Conservation (phyloP, 2,888 invertebrate genomes). For the Diachrysia chrysitis region DNA sequence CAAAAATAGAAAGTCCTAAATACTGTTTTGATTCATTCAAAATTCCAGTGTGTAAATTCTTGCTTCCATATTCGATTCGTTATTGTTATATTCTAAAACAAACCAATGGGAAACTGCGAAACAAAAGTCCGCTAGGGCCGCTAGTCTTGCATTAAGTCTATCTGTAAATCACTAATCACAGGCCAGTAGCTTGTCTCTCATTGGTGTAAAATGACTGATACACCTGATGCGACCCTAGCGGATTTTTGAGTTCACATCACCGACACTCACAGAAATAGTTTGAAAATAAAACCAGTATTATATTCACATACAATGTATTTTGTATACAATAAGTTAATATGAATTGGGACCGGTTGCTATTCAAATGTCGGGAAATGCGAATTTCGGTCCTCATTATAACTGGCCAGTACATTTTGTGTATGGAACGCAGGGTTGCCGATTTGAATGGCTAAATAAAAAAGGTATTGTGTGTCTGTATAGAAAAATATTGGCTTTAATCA, state of each 20-base stretch:
- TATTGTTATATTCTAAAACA: too few relatives aligned
- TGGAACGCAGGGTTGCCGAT: conserved; percentile 22
- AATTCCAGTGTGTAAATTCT: too few relatives aligned
- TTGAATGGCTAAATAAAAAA: conserved; percentile 12
- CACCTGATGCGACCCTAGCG: too few relatives aligned
- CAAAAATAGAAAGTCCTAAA: too few relatives aligned
- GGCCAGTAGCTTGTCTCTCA: too few relatives aligned
- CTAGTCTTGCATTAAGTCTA: too few relatives aligned
- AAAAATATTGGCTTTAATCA: conserved; percentile 10
- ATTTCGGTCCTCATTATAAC: conserved; percentile 68
- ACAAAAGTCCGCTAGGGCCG: too few relatives aligned
- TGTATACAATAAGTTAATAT: conserved; percentile 38
- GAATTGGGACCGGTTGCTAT: conserved; percentile 65
- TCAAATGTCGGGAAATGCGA: conserved; percentile 69
- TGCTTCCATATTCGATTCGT: too few relatives aligned
- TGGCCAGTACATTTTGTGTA: conserved; percentile 44
- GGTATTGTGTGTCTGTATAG: neutral
- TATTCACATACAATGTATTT: conserved; percentile 12
- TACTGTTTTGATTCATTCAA: too few relatives aligned
- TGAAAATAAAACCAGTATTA: conserved; percentile 11
- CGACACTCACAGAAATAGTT: neutral
- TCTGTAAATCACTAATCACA: too few relatives aligned
- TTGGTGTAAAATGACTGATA: too few relatives aligned
- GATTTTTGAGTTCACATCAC: neutral
- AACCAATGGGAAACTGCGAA: too few relatives aligned